Conservation (phyloP, 2,888 invertebrate species). For the Drosophila cognata region DNA sequence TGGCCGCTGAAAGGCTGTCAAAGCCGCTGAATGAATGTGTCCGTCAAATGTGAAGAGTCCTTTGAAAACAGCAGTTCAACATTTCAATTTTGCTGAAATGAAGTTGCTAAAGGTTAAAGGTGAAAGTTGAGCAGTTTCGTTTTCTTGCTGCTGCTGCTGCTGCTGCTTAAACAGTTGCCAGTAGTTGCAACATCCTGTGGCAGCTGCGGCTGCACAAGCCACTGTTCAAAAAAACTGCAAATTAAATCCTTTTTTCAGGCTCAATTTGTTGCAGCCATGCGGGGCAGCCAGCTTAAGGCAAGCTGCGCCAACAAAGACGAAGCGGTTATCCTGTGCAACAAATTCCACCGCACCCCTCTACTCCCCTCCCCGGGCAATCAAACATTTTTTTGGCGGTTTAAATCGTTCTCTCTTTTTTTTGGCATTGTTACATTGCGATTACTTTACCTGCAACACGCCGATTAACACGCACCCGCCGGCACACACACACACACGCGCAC, state of each 20-base stretch:
- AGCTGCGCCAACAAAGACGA: conserved; percentile 64
- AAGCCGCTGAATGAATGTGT: conserved; percentile 50
- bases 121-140: conserved; percentile 60
- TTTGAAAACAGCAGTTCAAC: conserved; percentile 5
- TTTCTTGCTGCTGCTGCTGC: conserved; percentile 4
- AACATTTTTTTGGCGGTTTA: conserved; percentile 47
- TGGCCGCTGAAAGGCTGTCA: conserved; percentile 55
- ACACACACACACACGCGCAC: conserved; percentile 35
- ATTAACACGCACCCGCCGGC: conserved; percentile 74
- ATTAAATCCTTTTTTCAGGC: conserved; percentile 84
- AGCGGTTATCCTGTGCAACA: conserved; percentile 4
- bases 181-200: conserved; percentile 37
- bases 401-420: conserved; percentile 40
- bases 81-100: conserved; percentile 39
- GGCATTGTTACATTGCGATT: conserved; percentile 78
- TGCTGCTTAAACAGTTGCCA: conserved; percentile 34
- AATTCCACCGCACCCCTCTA: background rate
- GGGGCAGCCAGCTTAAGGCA: conserved; percentile 58
- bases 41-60: conserved; percentile 45
- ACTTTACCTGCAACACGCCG: conserved; percentile 81
- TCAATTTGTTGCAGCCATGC: conserved; percentile 79
- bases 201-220: conserved; percentile 67
- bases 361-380: background rate
- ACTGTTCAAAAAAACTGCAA: conserved; percentile 62
- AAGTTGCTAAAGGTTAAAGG: conserved; percentile 48